These are phyloP conservation scores for Samia ricini DNA, from an alignment of 1,140 invertebrate genomes.

Conservation along the genomic window DNA sequence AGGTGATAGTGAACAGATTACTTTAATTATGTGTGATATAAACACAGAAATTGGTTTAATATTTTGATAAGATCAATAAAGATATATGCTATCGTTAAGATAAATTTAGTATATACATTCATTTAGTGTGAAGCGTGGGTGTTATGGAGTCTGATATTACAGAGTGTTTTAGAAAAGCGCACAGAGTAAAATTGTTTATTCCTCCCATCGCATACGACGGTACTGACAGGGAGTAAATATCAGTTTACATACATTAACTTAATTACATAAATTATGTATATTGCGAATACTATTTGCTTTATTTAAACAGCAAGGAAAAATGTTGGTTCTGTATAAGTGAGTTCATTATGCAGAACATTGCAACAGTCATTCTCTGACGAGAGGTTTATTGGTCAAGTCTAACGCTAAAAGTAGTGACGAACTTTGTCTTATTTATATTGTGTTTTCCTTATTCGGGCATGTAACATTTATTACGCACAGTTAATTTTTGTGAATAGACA, in stretches of 20 bases:
- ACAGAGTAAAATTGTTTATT: slow-evolving; percentile 37
- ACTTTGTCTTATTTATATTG: too few relatives aligned
- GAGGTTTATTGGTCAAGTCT: too few relatives aligned
- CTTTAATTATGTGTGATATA: neutral
- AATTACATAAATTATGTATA: slow-evolving; percentile 1
- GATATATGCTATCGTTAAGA: slow-evolving; percentile 13
- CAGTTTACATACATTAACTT: neutral
- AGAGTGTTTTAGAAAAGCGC: slow-evolving; percentile 33
- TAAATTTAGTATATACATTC: slow-evolving; percentile 15
- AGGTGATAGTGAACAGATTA: neutral
- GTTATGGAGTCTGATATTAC: slow-evolving; percentile 38
- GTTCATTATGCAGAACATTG: too few relatives aligned
- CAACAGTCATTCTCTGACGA: too few relatives aligned
- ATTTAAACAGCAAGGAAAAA: too few relatives aligned
- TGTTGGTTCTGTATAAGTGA: too few relatives aligned
- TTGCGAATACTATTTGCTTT: neutral
- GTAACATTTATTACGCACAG: too few relatives aligned
- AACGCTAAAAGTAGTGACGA: too few relatives aligned
- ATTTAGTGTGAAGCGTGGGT: slow-evolving; percentile 6
- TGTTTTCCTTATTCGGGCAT: too few relatives aligned
- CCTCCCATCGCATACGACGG: slow-evolving; percentile 33
- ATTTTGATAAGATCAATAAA: neutral
- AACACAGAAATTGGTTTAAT: neutral
- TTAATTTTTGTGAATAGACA: too few relatives aligned
- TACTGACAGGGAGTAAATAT: slow-evolving; percentile 37